These are phyloP conservation scores for Campoletis sonorensis DNA, from an alignment of 1,140 invertebrate species.

Conservation along the genomic window DNA sequence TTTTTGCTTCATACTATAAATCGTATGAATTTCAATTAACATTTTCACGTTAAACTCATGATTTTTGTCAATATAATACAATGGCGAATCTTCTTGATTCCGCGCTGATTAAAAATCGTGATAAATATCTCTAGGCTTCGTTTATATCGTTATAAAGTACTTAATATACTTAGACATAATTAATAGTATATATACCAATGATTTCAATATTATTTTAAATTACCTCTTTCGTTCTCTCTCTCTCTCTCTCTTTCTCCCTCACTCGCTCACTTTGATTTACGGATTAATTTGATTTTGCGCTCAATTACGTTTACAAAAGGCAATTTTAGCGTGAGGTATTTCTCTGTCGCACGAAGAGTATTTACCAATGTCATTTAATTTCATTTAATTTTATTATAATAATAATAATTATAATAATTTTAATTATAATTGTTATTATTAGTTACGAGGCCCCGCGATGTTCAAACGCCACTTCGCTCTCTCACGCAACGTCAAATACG, in stretches of 20 bases:
- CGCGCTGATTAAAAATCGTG: not conserved
- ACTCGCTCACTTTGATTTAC: slow-evolving; percentile 59
- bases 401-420: too few species aligned
- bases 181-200: slow-evolving; percentile 41
- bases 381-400: too few species aligned
- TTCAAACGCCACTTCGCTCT: slow-evolving; percentile 2
- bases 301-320: slow-evolving; percentile 73
- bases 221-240: slow-evolving; percentile 29
- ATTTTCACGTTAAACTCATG: not conserved
- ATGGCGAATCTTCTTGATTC: not conserved
- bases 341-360: not conserved
- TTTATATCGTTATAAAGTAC: slow-evolving; percentile 21
- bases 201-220: slow-evolving; percentile 42
- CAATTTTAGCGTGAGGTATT: slow-evolving; percentile 63
- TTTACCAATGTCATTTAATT: not conserved
- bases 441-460: not conserved
- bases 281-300: slow-evolving; percentile 75
- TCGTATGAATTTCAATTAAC: not conserved
- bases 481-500: slow-evolving; percentile 30
- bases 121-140: slow-evolving; percentile 59
- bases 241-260: not conserved
- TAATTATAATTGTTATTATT: not conserved
- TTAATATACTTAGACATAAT: slow-evolving; percentile 37
- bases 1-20: not conserved
- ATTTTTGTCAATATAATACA: not conserved